Evolutionary conservation across 2,113 vertebrate species (phyloP), one percentile per base, ranked within the genome.

Genomic region (Salvelinus sp.): DNA sequence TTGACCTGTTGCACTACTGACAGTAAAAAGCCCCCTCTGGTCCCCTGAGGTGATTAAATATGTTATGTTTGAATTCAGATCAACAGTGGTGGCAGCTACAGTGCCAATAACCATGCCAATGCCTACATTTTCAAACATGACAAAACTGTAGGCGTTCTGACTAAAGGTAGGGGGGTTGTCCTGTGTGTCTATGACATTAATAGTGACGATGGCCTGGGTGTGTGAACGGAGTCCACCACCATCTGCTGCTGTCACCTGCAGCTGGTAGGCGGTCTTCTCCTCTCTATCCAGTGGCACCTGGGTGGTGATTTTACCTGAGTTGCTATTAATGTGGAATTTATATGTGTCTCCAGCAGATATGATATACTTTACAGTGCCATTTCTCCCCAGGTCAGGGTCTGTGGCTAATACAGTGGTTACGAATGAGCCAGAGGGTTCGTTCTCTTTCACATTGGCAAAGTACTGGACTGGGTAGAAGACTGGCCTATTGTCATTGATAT

Each of bases 391-490:
- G 67, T 99, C 98, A 0, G 96, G 95, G 77, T 99, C 98, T 0
- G 94, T 93, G 79, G 98, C 98, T 71, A 95, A 96, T 71, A 98
- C 95, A 0, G 93, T 94, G 65, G 95, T 94, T 77, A 99, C 92
- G 3, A 94, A 96, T 77, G 95, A 96, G 13, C 95, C 96, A 0
- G 94, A 89, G 2, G 97, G 98, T 81, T 99, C 97, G 1, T 98
- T 99, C 85, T 99, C 97, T 75, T 97, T 96, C 25, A 99, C 94
- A 7, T 95, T 96, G 69, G 98, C 96, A 86, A 99, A 99, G 87
- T 99, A 99, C 75, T 98, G 97, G 75, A 97, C 70, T 0, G 98
- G 98, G 79, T 99, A 99, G 88, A 99, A 99, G 57, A 97, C 91
- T 0, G 98, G 98, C 82, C 95, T 95, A 70, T 99, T 98, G 90